These are phyloP conservation scores for Allophyes oxyacanthae DNA, from an alignment of 2,888 invertebrate species.

Conservation along the genomic window DNA sequence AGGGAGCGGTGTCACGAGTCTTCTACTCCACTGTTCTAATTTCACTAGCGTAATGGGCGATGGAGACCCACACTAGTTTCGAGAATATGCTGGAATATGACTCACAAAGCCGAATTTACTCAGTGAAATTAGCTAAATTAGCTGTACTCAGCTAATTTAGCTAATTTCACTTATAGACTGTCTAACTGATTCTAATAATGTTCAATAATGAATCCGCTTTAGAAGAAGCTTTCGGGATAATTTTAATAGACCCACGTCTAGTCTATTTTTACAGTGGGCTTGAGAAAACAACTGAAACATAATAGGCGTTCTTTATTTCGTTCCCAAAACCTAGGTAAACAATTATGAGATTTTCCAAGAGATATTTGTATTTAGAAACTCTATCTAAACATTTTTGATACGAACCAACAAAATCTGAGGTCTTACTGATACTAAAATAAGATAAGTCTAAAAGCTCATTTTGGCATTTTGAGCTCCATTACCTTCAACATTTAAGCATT, in stretches of 20 bases:
- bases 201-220: conserved; percentile 33
- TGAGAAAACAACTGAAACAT: conserved; percentile 2
- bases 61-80: too few relatives aligned
- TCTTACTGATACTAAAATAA: too few relatives aligned
- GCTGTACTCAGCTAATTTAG: too few relatives aligned
- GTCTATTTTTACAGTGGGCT: conserved; percentile 3
- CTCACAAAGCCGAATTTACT: too few relatives aligned
- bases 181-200: conserved; percentile 38
- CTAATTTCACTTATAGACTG: too few relatives aligned
- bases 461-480: too few relatives aligned
- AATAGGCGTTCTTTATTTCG: conserved; percentile 1
- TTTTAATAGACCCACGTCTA: conserved; percentile 1
- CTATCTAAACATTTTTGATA: too few relatives aligned
- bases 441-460: too few relatives aligned
- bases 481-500: too few relatives aligned
- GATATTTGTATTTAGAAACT: not conserved
- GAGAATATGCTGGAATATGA: too few relatives aligned
- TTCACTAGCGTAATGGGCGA: conserved; percentile 43
- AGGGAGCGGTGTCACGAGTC: conserved; percentile 44
- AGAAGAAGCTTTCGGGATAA: conserved; percentile 30
- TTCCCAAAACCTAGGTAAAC: not conserved
- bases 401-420: too few relatives aligned
- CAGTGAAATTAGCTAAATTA: too few relatives aligned
- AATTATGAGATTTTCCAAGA: not conserved
- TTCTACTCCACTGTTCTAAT: conserved; percentile 59